A percentile compares a stretch with the other conserved stretches of the same genome.
phyloP scores from a whole-genome alignment of 92 coral and sea anemone genomes.

The Zoanthus sansibaricus region DNA sequence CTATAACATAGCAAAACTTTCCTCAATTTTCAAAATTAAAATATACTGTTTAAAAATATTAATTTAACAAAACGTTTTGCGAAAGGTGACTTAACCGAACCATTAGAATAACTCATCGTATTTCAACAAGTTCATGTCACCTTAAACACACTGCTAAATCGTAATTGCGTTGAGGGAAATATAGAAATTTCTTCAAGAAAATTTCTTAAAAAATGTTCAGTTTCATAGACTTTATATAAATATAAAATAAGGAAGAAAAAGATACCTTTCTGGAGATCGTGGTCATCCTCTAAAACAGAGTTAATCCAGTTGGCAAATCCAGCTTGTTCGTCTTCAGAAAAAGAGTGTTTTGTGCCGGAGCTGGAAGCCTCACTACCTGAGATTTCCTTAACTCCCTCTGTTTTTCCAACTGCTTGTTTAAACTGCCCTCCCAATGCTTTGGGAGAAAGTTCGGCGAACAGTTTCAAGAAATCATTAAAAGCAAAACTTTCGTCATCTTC shows the following conservation, averaged over 20 bases:
- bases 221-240: not conserved
- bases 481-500: slow-evolving; percentile 74
- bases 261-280: slow-evolving; percentile 60
- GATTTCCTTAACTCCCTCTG: slow-evolving; percentile 75
- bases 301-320: slow-evolving; percentile 95
- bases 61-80: too few species aligned
- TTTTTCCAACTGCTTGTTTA: slow-evolving; percentile 81
- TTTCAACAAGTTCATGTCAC: too few species aligned
- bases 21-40: too few species aligned
- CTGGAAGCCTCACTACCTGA: slow-evolving; percentile 84
- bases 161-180: too few species aligned
- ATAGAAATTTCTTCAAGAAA: too few species aligned
- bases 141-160: too few species aligned
- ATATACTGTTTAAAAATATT: too few species aligned
- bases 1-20: too few species aligned
- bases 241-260: not conserved
- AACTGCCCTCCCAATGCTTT: slow-evolving; percentile 88
- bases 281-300: slow-evolving; percentile 86
- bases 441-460: slow-evolving; percentile 80
- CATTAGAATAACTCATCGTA: too few species aligned
- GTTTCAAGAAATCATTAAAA: slow-evolving; percentile 76
- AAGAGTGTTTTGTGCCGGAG: slow-evolving; percentile 92
- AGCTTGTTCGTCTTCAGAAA: slow-evolving; percentile 89
- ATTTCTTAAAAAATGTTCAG: not conserved
- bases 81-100: too few species aligned